phyloP scores from a whole-genome alignment of 2,797 vertebrate genomes.

The Phoxinus dragarum region DNA sequence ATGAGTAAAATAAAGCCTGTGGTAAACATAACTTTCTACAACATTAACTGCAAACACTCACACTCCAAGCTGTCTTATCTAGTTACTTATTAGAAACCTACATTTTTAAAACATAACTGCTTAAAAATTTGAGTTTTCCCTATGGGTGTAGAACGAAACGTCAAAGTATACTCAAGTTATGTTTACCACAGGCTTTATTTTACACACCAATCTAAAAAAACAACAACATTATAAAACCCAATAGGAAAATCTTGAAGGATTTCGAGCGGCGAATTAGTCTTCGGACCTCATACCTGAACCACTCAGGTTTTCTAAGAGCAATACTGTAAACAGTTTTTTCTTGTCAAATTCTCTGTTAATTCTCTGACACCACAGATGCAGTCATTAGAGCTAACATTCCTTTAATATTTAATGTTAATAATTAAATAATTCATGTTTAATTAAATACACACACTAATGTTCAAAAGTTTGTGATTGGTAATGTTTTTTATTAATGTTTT shows the following conservation, averaged over 20 bases:
- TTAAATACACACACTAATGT: neutral
- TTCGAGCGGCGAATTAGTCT: no score
- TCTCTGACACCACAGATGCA: neutral
- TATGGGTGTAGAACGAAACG: neutral
- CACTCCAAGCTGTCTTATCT: no score
- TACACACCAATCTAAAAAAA: neutral
- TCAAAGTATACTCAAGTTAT: neutral
- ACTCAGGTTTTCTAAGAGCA: neutral
- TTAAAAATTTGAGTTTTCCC: no score
- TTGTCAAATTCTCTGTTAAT: neutral
- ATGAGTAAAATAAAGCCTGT: neutral
- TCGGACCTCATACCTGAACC: no score
- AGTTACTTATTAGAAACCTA: no score
- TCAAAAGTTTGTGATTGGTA: neutral
- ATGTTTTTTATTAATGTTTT: neutral
- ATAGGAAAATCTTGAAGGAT: neutral
- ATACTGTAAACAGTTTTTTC: neutral
- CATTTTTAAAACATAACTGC: no score
- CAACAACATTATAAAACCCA: no score
- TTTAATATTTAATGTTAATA: neutral
- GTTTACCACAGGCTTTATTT: neutral
- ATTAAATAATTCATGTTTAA: neutral
- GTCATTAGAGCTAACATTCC: neutral
- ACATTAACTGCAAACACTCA: no score
- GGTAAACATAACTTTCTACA: neutral